Percentiles rank a stretch among this genome's conserved stretches.
Conservation (phyloP, 2,113 vertebrate genomes). For the Leptobrachium ailaonicum region DNA sequence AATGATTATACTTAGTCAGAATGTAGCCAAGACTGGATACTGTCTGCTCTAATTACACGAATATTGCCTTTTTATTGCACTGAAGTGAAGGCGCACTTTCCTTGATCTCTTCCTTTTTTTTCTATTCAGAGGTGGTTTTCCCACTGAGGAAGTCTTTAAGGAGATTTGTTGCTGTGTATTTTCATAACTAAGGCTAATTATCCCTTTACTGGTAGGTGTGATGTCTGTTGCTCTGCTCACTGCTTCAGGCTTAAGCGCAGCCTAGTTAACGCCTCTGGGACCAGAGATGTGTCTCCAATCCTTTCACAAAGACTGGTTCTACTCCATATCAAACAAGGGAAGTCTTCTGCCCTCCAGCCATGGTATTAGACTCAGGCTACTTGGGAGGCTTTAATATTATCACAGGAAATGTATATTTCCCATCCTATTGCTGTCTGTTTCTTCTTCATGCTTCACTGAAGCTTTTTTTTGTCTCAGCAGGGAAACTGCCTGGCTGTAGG, state of each 20-base stretch:
- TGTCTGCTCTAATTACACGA: conserved; percentile 58
- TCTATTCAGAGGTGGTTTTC: conserved; percentile 59
- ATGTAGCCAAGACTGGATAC: conserved; percentile 54
- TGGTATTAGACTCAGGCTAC: conserved; percentile 30
- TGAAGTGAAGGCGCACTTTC: conserved; percentile 54
- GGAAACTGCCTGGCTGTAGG: conserved; percentile 56
- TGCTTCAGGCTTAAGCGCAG: conserved; percentile 33
- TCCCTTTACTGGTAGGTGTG: conserved; percentile 49
- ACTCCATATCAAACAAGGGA: conserved; percentile 37
- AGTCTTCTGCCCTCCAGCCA: conserved; percentile 50
- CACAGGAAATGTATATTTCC: conserved; percentile 40
- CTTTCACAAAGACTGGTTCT: conserved; percentile 25
- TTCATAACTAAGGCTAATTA: conserved; percentile 56
- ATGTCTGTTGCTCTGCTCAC: conserved; percentile 56
- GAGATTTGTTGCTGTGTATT: conserved; percentile 52
- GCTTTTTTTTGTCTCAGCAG: conserved; percentile 54
- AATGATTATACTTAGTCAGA: not conserved
- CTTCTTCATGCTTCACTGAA: conserved; percentile 55
- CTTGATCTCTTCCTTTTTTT: conserved; percentile 53
- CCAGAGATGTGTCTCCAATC: conserved; percentile 44
- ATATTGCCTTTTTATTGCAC: conserved; percentile 59
- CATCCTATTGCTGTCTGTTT: conserved; percentile 57
- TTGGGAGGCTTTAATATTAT: conserved; percentile 52
- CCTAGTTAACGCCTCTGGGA: conserved; percentile 50
- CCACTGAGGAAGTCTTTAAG: conserved; percentile 57